A percentile compares a stretch with the other conserved stretches of the same genome.
Conservation (phyloP, 2,797 vertebrate genomes). For the Danio albolineatus region DNA sequence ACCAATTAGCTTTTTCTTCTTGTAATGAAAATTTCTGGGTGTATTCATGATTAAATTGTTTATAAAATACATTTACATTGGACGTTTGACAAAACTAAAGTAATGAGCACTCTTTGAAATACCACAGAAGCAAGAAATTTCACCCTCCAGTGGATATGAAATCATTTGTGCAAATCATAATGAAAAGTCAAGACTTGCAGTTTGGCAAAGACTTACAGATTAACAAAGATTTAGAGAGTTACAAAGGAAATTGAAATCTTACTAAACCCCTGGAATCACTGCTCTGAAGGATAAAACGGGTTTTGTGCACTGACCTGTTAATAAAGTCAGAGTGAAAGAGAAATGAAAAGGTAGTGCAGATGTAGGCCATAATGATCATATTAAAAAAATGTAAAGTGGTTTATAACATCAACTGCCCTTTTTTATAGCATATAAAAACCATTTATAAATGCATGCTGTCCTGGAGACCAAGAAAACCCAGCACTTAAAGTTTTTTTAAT, state of each 20-base stretch:
- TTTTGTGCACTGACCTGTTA: conserved; percentile 8
- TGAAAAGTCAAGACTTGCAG: conserved; percentile 21
- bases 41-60: conserved; percentile 3
- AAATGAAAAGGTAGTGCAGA: not conserved
- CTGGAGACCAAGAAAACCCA: not conserved
- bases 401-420: not conserved
- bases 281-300: not conserved
- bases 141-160: not conserved
- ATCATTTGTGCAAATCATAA: conserved; percentile 7
- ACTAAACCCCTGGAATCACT: conserved; percentile 4
- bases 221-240: conserved; percentile 8
- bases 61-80: not conserved
- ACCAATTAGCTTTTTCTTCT: not conserved
- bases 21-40: not conserved
- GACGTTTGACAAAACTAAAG: not conserved
- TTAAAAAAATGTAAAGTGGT: not conserved
- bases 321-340: conserved; percentile 1
- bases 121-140: conserved; percentile 13
- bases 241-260: conserved; percentile 25
- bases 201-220: conserved; percentile 11
- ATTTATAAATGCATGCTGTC: not conserved
- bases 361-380: not conserved
- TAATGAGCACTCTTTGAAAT: not conserved
- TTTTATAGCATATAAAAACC: not conserved
- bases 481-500: not conserved